Evolutionary conservation across 2,888 invertebrate genomes (phyloP), one percentile per base, ranked within the genome.

Genomic region (Leucania comma): DNA sequence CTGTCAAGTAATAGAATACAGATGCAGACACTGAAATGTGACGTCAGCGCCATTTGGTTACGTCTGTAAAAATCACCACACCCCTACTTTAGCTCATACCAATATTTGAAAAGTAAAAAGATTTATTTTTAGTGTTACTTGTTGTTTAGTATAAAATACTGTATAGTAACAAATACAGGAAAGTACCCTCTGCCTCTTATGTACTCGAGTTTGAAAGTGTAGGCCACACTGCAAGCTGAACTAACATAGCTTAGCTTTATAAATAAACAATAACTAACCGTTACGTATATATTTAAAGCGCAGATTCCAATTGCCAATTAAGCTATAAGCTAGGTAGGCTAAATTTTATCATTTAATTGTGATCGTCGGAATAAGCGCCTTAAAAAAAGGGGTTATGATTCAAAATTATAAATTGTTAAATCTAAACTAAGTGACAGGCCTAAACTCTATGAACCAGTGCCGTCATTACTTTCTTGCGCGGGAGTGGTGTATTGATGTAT

Each of bases 311-410:
- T 22, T 22, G 26, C 10, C 0, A 3, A 10, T 35, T 46, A 63
- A 46, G 22, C 42, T 62, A 53, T 26, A 8, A 29, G 70, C 53
- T 71, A 64, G 12, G 35, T 74, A 74, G 46, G 46, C 32, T 74
- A 74, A 46, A 17, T 54, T 63, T 3, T 29, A 5, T n/a, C 0
- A 74, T 29, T 8, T 22, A 9, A 73, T 0, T 24, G 1, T 32
- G n/a, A 12, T 20, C 14, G 1, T 32, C 42, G 14, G 1, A 50
- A 66, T 50, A 1, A 54, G 46, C 0, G 8, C 26, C 53, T 38
- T 12, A 26, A 66, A 42, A 4, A 14, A 56, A 51, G 12, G 6
- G 0, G 6, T 42, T 48, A 56, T 5, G 10, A 5, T 32, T n/a
- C 14, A 46, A 46, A 51, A 17, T 68, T 68, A 20, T 17, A 12